Base-by-base conservation (phyloP, 2,797 vertebrate species). In the Malurus leucopterus region DNA sequence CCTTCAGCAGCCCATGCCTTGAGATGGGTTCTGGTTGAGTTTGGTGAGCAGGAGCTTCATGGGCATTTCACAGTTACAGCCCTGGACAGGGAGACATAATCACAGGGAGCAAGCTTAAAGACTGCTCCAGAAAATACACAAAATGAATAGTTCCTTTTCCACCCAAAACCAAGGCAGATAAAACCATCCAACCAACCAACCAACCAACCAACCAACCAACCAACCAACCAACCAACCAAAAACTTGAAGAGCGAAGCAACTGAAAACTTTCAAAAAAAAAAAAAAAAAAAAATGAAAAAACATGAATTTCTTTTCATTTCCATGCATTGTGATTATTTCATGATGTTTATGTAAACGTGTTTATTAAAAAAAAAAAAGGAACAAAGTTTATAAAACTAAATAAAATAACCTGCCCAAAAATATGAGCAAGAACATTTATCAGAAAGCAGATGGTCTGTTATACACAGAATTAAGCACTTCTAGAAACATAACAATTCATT, bases 401-500 rank as follows among this genome's bases (percentile, higher is more conserved):
- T 93, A 95, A 95, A 94, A 91, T 93, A 95, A 92, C 78, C 87
- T 96, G 95, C 92, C 89, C 90, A 95, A 57, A 95, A 93, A 91
- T 93, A 93, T 90, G 76, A 90, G 82, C 82, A 93, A 88, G 94
- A 73, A 78, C 93, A 96, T 97, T 96, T 93, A 96, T 97, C 96
- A 97, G 93, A 91, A 95, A 96, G 96, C 96, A 97, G 96, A 97
- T 96, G 96, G 95, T 94, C 84, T 93, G 79, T 93, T 95, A 93
- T 63, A 96, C 41, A 68, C 84, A 91, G 95, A 96, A 96, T 91
- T 96, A 95, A 97, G 96, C 87, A 97, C 90, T 95, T 95, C 92
- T 95, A 73, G 30, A 96, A 97, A 94, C 90, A 93, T 94, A 97
- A 93, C 91, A 96, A 96, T 92, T 91, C 96, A 97, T 97, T 97